These are phyloP conservation scores for Pelosia muscerda DNA, from an alignment of 2,888 invertebrate genomes.

Conservation along the genomic window DNA sequence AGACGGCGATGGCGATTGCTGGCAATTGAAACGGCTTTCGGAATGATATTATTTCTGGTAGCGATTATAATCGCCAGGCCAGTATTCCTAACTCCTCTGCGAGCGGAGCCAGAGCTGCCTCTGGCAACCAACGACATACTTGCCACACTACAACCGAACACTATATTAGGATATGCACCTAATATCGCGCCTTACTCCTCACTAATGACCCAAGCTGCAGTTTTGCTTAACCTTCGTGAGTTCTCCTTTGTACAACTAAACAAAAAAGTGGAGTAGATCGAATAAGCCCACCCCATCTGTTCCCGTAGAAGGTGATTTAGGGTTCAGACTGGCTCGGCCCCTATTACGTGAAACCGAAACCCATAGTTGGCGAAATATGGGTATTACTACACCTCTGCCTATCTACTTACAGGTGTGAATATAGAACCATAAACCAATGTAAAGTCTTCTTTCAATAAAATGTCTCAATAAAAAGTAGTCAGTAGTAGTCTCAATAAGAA, in stretches of 20 bases:
- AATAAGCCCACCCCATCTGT: no score
- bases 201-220: slow-evolving; percentile 63
- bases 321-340: no score
- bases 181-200: slow-evolving; percentile 48
- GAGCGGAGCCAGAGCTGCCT: slow-evolving; percentile 62
- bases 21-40: slow-evolving; percentile 60
- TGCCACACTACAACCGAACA: slow-evolving; percentile 53
- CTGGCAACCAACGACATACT: slow-evolving; percentile 58
- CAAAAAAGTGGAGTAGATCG: no score
- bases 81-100: slow-evolving; percentile 73
- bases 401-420: no score
- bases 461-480: no score
- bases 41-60: slow-evolving; percentile 55
- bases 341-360: no score
- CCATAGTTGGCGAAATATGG: no score
- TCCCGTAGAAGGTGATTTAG: no score
- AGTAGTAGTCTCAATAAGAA: no score
- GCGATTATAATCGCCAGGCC: slow-evolving; percentile 70
- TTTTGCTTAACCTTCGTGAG: slow-evolving; percentile 59
- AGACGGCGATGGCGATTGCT: slow-evolving; percentile 73
- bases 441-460: no score
- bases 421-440: no score
- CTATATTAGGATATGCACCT: slow-evolving; percentile 71
- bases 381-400: no score
- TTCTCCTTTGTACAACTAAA: slow-evolving; percentile 8